phyloP scores from a whole-genome alignment of 2,888 invertebrate genomes.

The Campoplex nolae region DNA sequence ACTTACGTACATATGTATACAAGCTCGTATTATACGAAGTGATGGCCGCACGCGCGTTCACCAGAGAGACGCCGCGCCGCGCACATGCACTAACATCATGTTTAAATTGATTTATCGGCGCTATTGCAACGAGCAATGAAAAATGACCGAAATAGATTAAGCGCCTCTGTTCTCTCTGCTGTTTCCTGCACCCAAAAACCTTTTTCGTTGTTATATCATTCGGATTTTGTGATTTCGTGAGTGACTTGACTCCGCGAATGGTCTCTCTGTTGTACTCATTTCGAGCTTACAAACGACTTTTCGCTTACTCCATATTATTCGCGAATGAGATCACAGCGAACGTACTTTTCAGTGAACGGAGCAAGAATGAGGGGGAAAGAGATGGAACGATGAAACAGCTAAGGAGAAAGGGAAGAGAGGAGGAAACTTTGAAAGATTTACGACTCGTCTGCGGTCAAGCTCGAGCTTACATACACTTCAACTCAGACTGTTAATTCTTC shows the following conservation, averaged over 20 bases:
- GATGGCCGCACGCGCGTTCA: slow-evolving; percentile 62
- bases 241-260: slow-evolving; percentile 54
- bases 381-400: neutral
- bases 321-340: slow-evolving; percentile 55
- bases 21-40: slow-evolving; percentile 48
- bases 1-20: slow-evolving; percentile 19
- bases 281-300: slow-evolving; percentile 59
- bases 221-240: slow-evolving; percentile 49
- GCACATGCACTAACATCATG: slow-evolving; percentile 77
- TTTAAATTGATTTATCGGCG: slow-evolving; percentile 81
- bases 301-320: slow-evolving; percentile 55
- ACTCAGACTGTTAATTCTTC: slow-evolving; percentile 19
- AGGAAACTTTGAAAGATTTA: slow-evolving; percentile 61
- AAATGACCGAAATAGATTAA: slow-evolving; percentile 80
- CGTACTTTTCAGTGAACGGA: slow-evolving; percentile 18
- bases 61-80: slow-evolving; percentile 48
- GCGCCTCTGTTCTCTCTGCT: slow-evolving; percentile 57
- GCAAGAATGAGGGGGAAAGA: slow-evolving; percentile 1
- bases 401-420: neutral
- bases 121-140: slow-evolving; percentile 78
- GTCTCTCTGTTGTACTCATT: slow-evolving; percentile 42
- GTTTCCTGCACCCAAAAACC: slow-evolving; percentile 22
- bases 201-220: slow-evolving; percentile 53
- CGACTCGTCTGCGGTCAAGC: slow-evolving; percentile 47
- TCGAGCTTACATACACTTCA: slow-evolving; percentile 17